Percentiles rank a stretch among this genome's conserved stretches.
Conservation (phyloP, 2,888 invertebrate genomes). For the Ernsta delagoae region DNA sequence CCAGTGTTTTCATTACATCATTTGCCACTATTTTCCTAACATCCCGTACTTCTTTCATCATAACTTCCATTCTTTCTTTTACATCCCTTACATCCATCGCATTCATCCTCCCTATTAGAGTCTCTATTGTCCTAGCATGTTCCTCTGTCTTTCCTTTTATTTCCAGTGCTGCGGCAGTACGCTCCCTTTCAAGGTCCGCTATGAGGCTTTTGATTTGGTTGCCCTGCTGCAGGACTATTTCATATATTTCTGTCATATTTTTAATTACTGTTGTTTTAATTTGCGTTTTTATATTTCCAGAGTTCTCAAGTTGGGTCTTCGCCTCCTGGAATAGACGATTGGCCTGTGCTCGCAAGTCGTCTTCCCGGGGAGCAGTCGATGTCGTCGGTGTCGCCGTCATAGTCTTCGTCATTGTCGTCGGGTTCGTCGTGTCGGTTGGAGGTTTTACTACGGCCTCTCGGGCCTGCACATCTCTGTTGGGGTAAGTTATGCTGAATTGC, state of each 20-base stretch:
- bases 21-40: neutral
- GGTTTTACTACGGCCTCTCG: neutral
- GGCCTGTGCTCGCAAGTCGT: neutral
- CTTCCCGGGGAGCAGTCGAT: neutral
- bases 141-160: neutral
- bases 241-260: neutral
- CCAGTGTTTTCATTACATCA: neutral
- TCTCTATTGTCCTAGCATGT: neutral
- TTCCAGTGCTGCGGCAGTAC: neutral
- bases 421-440: too few species aligned
- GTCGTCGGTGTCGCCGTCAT: neutral
- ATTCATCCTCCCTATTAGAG: neutral
- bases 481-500: neutral
- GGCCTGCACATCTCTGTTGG: neutral
- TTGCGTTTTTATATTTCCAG: neutral
- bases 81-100: neutral
- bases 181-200: neutral
- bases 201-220: neutral
- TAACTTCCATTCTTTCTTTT: neutral
- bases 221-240: neutral
- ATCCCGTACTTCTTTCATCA: neutral
- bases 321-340: neutral
- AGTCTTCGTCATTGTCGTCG: too few species aligned
- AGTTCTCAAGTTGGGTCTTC: constrained; percentile 1
- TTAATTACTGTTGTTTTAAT: neutral